Conservation (phyloP, 1,140 invertebrate species). For the Psilanteris sp. region DNA sequence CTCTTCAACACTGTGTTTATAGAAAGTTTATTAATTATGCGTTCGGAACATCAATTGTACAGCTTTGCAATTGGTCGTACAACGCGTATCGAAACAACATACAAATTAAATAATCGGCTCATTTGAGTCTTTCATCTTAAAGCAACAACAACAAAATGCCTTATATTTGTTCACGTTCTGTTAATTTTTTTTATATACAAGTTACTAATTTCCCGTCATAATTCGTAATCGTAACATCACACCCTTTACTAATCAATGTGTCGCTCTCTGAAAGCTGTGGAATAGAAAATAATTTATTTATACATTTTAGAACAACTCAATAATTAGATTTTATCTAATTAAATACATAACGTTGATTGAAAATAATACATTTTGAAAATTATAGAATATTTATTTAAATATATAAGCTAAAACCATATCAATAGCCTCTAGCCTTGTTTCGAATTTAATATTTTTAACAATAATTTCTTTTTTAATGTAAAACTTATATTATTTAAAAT, state of each 20-base stretch:
- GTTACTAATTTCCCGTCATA: neutral
- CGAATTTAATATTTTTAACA: too few species aligned
- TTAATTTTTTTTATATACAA: conserved; percentile 10
- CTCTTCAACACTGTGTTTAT: conserved; percentile 1
- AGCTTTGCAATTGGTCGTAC: conserved; percentile 1
- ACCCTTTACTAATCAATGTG: too few species aligned
- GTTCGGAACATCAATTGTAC: conserved; percentile 26
- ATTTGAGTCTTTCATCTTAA: conserved; percentile 16
- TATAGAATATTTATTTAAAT: too few species aligned
- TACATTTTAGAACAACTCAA: too few species aligned
- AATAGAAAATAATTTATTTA: too few species aligned
- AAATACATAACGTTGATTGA: too few species aligned
- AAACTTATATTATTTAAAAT: too few species aligned
- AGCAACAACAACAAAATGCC: conserved; percentile 26
- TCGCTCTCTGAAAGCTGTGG: neutral
- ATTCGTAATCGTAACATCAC: neutral
- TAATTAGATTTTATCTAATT: too few species aligned
- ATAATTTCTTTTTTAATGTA: too few species aligned
- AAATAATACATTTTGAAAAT: too few species aligned
- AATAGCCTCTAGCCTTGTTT: too few species aligned
- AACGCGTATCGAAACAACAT: conserved; percentile 1
- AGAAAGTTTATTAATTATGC: conserved; percentile 30
- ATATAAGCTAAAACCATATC: too few species aligned
- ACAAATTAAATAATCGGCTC: conserved; percentile 4
- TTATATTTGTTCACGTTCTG: conserved; percentile 27